Conservation (phyloP, 2,797 vertebrate genomes). For the Macropus fuliginosus region DNA sequence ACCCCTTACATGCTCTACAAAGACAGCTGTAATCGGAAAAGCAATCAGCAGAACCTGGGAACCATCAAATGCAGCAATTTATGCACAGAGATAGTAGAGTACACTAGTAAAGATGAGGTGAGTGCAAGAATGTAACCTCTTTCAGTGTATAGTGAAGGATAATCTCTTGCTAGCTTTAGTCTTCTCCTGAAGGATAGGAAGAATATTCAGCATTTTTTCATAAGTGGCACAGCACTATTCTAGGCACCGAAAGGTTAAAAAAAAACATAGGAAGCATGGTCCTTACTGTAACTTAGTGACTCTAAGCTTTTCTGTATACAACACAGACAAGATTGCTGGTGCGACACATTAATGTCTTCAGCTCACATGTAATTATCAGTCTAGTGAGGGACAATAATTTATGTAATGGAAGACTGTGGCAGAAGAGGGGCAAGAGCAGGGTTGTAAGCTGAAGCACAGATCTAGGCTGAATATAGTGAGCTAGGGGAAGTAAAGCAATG, state of each 20-base stretch:
- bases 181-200: slow-evolving; percentile 40
- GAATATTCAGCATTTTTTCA: slow-evolving; percentile 34
- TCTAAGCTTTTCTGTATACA: slow-evolving; percentile 16
- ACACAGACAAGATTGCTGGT: background rate
- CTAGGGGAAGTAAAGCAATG: background rate
- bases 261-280: slow-evolving; percentile 4
- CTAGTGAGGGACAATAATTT: background rate
- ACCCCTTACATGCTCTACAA: slow-evolving; percentile 99
- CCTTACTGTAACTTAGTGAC: background rate
- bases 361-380: background rate
- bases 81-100: slow-evolving; percentile 97
- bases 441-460: background rate
- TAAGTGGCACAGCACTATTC: slow-evolving; percentile 18
- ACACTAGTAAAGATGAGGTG: slow-evolving; percentile 95
- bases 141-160: background rate
- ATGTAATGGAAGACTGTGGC: background rate
- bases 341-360: background rate
- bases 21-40: slow-evolving; percentile 97
- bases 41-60: slow-evolving; percentile 98
- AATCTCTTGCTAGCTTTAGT: slow-evolving; percentile 6
- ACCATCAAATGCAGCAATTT: slow-evolving; percentile 98
- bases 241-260: slow-evolving; percentile 4
- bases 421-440: background rate
- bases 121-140: slow-evolving; percentile 40
- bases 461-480: background rate